Evolutionary conservation across 2,888 invertebrate genomes (phyloP).

Genomic region (Brenthis ino): DNA sequence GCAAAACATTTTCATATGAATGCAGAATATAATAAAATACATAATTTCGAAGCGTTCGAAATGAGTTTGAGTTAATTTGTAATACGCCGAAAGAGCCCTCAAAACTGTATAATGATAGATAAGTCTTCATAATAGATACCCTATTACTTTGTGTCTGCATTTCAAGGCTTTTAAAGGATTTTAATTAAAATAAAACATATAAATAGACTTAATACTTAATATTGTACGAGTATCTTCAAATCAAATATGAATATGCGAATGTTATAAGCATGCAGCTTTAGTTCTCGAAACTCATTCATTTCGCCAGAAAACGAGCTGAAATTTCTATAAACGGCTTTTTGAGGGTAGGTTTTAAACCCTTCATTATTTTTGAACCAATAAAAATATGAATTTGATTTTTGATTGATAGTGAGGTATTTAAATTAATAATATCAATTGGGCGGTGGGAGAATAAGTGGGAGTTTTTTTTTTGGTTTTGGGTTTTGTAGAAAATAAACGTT

Average conservation of each 20-base stretch:
- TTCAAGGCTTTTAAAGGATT: neutral
- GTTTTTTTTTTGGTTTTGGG: too few relatives aligned
- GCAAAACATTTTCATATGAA: too few relatives aligned
- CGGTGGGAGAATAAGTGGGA: too few relatives aligned
- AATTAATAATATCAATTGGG: neutral
- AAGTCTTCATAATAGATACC: neutral
- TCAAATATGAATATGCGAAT: constrained; percentile 5
- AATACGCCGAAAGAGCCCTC: neutral
- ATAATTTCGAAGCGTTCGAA: too few relatives aligned
- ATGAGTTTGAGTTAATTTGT: too few relatives aligned
- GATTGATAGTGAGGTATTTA: neutral
- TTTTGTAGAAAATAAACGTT: too few relatives aligned
- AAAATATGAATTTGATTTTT: constrained; percentile 33
- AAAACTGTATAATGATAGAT: neutral
- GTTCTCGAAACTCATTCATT: constrained; percentile 45
- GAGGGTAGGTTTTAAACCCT: constrained; percentile 46
- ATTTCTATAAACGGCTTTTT: constrained; percentile 48
- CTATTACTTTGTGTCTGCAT: neutral
- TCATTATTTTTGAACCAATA: constrained; percentile 47
- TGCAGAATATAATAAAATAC: too few relatives aligned
- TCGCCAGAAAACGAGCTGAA: constrained; percentile 49
- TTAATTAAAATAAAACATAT: constrained; percentile 1
- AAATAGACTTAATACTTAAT: neutral
- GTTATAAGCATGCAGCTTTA: constrained; percentile 25
- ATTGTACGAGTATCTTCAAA: neutral